Evolutionary conservation across 1,140 invertebrate species (phyloP).

Genomic region (Drosophila carrolli): DNA sequence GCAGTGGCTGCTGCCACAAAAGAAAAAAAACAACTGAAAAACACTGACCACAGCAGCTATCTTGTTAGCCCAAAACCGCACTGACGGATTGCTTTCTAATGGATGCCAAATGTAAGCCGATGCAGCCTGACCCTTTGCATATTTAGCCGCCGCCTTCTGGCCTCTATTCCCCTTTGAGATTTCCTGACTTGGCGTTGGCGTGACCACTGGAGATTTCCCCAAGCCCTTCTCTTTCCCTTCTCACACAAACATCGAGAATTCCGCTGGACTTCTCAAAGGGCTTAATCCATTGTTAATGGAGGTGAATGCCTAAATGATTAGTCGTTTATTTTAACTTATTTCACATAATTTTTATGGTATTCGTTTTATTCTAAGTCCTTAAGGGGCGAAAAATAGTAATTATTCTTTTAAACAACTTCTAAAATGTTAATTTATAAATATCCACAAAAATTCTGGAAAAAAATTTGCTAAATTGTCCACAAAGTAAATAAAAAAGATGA

Average conservation of each 20-base stretch:
- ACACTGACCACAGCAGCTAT: constrained; percentile 46
- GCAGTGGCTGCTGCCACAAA: constrained; percentile 16
- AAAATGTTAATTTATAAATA: too few relatives aligned
- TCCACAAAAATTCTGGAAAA: too few relatives aligned
- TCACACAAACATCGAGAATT: constrained; percentile 22
- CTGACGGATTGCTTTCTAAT: constrained; percentile 82
- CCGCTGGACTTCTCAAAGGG: background rate
- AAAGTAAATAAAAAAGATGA: too few relatives aligned
- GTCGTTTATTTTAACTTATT: background rate
- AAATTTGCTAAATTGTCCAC: too few relatives aligned
- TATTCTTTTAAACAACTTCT: too few relatives aligned
- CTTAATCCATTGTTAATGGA: background rate
- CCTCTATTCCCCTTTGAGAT: background rate
- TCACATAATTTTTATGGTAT: too few relatives aligned
- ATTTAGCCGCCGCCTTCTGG: background rate
- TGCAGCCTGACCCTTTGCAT: constrained; percentile 67
- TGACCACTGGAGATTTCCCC: constrained; percentile 55
- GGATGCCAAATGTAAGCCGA: constrained; percentile 65
- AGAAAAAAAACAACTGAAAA: background rate
- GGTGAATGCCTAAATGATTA: background rate
- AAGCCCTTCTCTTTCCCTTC: constrained; percentile 23
- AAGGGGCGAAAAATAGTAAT: too few relatives aligned
- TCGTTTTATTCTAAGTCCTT: too few relatives aligned
- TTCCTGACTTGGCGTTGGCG: constrained; percentile 50
- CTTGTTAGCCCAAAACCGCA: constrained; percentile 74